These are phyloP conservation scores for Perccottus glenii DNA, from an alignment of 2,113 vertebrate species.

Conservation along the genomic window DNA sequence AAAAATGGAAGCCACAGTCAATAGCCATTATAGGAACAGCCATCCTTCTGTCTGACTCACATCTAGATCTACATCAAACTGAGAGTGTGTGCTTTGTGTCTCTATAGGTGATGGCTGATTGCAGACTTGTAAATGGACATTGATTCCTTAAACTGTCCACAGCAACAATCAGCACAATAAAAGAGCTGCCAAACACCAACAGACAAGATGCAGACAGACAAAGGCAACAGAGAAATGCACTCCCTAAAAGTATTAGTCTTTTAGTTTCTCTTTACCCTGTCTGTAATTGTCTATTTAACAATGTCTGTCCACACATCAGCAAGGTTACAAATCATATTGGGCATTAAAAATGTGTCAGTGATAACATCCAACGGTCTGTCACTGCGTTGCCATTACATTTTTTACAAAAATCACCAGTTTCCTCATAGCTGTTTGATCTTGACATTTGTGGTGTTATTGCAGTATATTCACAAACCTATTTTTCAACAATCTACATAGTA, in stretches of 20 bases:
- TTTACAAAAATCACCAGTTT: no score
- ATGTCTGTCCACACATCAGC: conserved; percentile 10
- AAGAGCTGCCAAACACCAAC: conserved; percentile 16
- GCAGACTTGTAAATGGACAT: conserved; percentile 62
- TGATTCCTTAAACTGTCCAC: conserved; percentile 50
- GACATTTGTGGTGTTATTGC: no score
- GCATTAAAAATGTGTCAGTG: no score
- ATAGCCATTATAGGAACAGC: conserved; percentile 38
- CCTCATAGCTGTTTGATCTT: no score
- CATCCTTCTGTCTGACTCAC: conserved; percentile 30
- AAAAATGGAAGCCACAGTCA: conserved; percentile 16
- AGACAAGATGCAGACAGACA: conserved; percentile 7
- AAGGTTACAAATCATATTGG: conserved; percentile 4
- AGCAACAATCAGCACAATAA: conserved; percentile 41
- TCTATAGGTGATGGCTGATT: conserved; percentile 36
- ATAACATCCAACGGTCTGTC: no score
- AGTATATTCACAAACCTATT: no score
- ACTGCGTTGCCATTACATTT: no score
- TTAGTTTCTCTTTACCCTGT: conserved; percentile 19
- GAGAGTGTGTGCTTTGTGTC: conserved; percentile 11
- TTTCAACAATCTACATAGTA: no score
- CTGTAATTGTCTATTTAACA: conserved; percentile 27
- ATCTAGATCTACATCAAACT: conserved; percentile 28
- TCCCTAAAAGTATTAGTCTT: conserved; percentile 25
- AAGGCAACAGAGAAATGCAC: background rate